Percentiles rank a stretch among this genome's conserved stretches.
These are phyloP conservation scores for Drosophila merina DNA, from an alignment of 2,888 invertebrate species.

Conservation along the genomic window DNA sequence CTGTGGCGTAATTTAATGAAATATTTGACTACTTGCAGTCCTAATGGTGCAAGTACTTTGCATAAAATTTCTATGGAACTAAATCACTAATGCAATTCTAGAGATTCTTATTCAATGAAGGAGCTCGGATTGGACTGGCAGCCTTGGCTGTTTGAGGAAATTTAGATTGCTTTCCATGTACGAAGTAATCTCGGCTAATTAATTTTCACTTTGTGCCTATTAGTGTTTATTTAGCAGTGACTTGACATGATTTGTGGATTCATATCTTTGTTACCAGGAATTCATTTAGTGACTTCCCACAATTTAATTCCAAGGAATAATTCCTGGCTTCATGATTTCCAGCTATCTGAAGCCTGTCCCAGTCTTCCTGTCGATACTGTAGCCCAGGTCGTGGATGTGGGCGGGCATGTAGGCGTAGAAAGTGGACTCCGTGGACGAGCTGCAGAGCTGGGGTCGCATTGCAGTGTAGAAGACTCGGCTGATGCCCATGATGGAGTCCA, in stretches of 20 bases:
- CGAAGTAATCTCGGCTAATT: background rate
- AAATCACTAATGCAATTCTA: background rate
- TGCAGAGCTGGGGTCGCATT: constrained; percentile 69
- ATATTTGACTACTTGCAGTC: background rate
- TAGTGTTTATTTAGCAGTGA: background rate
- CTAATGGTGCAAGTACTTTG: background rate
- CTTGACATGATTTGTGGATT: background rate
- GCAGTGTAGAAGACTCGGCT: constrained; percentile 70
- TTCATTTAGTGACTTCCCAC: background rate
- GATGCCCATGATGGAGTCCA: constrained; percentile 62
- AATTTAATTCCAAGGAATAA: background rate
- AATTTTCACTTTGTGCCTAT: background rate
- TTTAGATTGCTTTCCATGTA: background rate
- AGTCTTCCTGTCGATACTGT: constrained; percentile 1
- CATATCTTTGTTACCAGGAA: background rate
- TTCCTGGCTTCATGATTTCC: too few relatives aligned
- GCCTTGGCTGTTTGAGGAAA: background rate
- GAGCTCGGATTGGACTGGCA: background rate
- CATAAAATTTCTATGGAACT: background rate
- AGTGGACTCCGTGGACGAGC: constrained; percentile 51
- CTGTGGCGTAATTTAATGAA: background rate
- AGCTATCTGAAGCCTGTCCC: background rate
- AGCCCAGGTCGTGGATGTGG: constrained; percentile 28
- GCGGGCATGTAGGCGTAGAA: constrained; percentile 81
- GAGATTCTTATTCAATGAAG: background rate